A percentile compares a stretch with the other conserved stretches of the same genome.
Conservation (phyloP, 2,888 invertebrate genomes). For the Mimachlamys varia region DNA sequence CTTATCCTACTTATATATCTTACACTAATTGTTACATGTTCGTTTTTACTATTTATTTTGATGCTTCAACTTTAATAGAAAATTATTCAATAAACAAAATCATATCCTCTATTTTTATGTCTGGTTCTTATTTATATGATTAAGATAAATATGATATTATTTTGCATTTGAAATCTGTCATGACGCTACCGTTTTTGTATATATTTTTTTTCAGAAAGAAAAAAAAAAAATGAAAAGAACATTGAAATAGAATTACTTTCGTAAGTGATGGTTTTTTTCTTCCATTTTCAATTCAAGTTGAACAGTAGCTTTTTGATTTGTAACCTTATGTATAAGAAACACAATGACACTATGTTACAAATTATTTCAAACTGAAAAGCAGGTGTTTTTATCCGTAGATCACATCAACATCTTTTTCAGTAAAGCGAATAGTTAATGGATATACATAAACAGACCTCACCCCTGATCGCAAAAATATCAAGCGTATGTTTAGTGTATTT, state of each 20-base stretch:
- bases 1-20: background rate
- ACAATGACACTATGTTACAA: background rate
- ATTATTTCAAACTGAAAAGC: background rate
- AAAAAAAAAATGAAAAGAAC: background rate
- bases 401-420: background rate
- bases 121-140: background rate
- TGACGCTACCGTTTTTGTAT: background rate
- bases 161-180: background rate
- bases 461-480: slow-evolving; percentile 15
- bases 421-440: background rate
- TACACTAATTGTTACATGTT: background rate
- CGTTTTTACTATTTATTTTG: background rate
- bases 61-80: too few species aligned
- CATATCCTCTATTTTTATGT: background rate
- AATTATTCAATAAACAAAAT: background rate
- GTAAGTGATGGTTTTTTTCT: background rate
- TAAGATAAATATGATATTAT: background rate
- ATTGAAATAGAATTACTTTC: background rate
- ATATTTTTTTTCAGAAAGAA: background rate
- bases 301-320: slow-evolving; percentile 9
- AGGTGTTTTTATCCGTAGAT: background rate
- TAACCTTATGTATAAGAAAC: background rate
- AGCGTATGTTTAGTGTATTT: background rate
- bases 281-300: background rate
- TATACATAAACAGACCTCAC: background rate